A percentile compares a stretch with the other conserved stretches of the same genome.
Evolutionary conservation across 2,888 invertebrate species (phyloP).

Genomic region (Ctenicera cuprea): DNA sequence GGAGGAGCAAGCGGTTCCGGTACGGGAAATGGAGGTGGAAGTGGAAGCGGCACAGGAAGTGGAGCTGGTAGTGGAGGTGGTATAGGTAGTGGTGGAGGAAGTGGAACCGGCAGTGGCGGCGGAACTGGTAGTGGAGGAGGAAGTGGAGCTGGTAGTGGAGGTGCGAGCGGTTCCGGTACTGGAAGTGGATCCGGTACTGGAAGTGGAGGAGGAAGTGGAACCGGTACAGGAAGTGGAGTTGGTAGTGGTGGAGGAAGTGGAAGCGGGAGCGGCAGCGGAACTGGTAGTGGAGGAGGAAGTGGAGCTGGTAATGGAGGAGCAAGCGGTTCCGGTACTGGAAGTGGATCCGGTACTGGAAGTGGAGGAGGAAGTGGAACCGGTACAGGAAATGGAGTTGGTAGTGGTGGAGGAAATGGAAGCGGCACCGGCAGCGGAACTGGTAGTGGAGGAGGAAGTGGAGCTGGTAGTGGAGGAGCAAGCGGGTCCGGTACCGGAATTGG

Average conservation of each 20-base stretch:
- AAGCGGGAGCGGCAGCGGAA: background rate
- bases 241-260: background rate
- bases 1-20: no score
- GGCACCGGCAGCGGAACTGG: background rate
- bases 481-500: slow-evolving; percentile 1
- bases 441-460: background rate
- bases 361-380: background rate
- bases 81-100: background rate
- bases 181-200: background rate
- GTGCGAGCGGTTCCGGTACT: background rate
- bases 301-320: background rate
- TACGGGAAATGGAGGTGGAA: background rate
- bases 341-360: background rate
- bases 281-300: background rate
- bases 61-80: background rate
- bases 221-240: background rate
- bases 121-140: slow-evolving; percentile 1
- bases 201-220: background rate
- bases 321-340: no score
- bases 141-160: background rate
- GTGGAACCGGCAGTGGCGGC: background rate
- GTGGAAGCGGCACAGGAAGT: background rate
- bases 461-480: background rate
- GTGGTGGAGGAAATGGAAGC: background rate
- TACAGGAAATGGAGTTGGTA: background rate